Conservation (phyloP, 2,888 invertebrate species). For the Dryobotodes eremita region DNA sequence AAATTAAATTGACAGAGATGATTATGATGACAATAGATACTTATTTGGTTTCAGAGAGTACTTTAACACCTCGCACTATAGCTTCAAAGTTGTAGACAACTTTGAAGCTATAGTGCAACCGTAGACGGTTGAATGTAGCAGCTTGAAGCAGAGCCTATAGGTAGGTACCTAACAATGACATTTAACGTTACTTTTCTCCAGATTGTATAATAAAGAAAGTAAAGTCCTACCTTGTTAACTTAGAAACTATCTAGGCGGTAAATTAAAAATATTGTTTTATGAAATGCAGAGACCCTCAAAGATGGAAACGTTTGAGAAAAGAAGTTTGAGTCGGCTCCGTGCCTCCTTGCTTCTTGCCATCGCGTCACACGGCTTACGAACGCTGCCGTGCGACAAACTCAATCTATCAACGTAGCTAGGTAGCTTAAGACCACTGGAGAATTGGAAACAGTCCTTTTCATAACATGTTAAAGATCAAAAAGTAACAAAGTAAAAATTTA, state of each 20-base stretch:
- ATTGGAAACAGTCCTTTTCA: not conserved
- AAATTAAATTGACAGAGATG: not conserved
- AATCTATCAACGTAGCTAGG: not conserved
- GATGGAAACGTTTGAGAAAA: not conserved
- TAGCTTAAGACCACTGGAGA: not conserved
- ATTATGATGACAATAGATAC: not conserved
- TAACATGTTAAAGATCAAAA: not conserved
- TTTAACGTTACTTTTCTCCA: not conserved
- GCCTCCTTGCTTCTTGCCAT: not conserved
- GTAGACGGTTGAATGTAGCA: not conserved
- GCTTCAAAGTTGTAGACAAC: not conserved
- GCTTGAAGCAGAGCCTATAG: not conserved
- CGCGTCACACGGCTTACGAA: not conserved
- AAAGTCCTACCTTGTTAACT: not conserved
- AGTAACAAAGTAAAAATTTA: not conserved
- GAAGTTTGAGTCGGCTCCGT: not conserved
- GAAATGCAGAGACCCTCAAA: not conserved
- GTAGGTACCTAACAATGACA: not conserved
- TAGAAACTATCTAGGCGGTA: not conserved
- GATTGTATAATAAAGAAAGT: not conserved
- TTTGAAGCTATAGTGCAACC: too few species aligned
- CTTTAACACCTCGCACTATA: too few species aligned
- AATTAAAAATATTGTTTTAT: slow-evolving; percentile 10
- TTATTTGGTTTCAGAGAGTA: too few species aligned
- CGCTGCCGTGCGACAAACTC: not conserved